Conservation (phyloP, 2,797 vertebrate genomes). For the Toxotes lorentzi region DNA sequence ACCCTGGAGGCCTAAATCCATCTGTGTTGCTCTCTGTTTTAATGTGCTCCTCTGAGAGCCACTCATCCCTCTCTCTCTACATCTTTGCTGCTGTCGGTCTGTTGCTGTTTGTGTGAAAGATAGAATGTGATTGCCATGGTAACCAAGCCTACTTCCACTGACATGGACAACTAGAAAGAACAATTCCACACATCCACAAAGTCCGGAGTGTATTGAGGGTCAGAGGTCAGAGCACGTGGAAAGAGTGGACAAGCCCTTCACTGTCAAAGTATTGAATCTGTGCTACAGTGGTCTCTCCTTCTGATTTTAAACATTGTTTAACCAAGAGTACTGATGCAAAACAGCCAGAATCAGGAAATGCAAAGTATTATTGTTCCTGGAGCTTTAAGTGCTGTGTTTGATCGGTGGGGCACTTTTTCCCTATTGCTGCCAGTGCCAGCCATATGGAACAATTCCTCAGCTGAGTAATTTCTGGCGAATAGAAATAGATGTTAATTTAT, state of each 20-base stretch:
- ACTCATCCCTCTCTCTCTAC: conserved; percentile 55
- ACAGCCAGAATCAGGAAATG: conserved; percentile 33
- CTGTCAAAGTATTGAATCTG: not conserved
- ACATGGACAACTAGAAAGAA: conserved; percentile 48
- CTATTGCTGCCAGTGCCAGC: conserved; percentile 15
- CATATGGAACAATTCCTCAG: conserved; percentile 45
- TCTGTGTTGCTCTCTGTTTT: conserved; percentile 73
- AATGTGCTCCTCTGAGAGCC: conserved; percentile 78
- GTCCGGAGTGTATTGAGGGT: conserved; percentile 23
- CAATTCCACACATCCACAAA: conserved; percentile 53
- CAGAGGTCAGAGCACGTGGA: conserved; percentile 45
- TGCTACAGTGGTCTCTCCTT: not conserved
- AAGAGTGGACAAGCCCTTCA: conserved; percentile 24
- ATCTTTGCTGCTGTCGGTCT: conserved; percentile 57
- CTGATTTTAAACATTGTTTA: conserved; percentile 15
- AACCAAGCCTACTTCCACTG: conserved; percentile 57
- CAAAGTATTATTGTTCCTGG: conserved; percentile 50
- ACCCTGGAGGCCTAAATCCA: conserved; percentile 70
- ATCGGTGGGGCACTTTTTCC: conserved; percentile 35
- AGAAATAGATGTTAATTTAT: conserved; percentile 65
- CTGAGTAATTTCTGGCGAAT: conserved; percentile 57
- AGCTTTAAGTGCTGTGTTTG: conserved; percentile 31
- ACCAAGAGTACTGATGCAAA: conserved; percentile 2
- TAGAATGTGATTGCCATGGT: conserved; percentile 70
- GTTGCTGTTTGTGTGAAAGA: conserved; percentile 54